A percentile compares a stretch with the other conserved stretches of the same genome.
Conservation (phyloP, 53 echinoderm and acorn worm genomes). For the Temnopleurus reevesii region DNA sequence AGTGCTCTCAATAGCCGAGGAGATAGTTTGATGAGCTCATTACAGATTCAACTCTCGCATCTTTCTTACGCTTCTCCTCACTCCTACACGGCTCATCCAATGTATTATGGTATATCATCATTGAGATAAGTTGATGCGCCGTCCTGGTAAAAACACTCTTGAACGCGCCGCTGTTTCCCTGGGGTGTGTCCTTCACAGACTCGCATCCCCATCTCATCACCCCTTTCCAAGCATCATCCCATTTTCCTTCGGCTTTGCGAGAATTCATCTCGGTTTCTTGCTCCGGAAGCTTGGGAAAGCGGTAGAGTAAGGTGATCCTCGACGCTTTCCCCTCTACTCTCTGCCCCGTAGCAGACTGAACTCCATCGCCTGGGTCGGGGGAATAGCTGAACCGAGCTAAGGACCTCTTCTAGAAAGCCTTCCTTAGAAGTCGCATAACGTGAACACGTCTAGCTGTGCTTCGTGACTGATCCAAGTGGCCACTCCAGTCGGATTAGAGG, state of each 20-base stretch:
- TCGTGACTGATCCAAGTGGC: conserved; percentile 63
- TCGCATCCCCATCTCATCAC: conserved; percentile 16
- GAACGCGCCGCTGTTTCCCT: conserved; percentile 30
- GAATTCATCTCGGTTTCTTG: conserved; percentile 59
- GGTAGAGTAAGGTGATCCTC: conserved; percentile 47
- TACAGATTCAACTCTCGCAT: conserved; percentile 16
- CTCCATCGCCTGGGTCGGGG: conserved; percentile 30
- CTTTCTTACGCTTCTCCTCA: conserved; percentile 15
- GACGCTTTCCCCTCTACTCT: conserved; percentile 13
- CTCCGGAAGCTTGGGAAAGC: conserved; percentile 52
- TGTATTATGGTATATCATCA: conserved; percentile 58
- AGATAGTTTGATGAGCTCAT: conserved; percentile 19
- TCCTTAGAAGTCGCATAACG: conserved; percentile 35
- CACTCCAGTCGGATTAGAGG: conserved; percentile 79
- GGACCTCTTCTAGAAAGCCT: conserved; percentile 8
- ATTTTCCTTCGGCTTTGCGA: neutral
- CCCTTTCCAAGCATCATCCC: neutral
- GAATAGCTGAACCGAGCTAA: conserved; percentile 41
- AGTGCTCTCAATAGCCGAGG: conserved; percentile 13
- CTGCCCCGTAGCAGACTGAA: conserved; percentile 24
- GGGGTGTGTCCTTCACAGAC: conserved; percentile 33
- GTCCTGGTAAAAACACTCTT: conserved; percentile 57
- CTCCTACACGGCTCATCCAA: conserved; percentile 36
- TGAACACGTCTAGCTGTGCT: conserved; percentile 39
- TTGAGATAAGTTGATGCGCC: conserved; percentile 26